phyloP scores from a whole-genome alignment of 2,888 invertebrate genomes.

The Blomia tropicalis region DNA sequence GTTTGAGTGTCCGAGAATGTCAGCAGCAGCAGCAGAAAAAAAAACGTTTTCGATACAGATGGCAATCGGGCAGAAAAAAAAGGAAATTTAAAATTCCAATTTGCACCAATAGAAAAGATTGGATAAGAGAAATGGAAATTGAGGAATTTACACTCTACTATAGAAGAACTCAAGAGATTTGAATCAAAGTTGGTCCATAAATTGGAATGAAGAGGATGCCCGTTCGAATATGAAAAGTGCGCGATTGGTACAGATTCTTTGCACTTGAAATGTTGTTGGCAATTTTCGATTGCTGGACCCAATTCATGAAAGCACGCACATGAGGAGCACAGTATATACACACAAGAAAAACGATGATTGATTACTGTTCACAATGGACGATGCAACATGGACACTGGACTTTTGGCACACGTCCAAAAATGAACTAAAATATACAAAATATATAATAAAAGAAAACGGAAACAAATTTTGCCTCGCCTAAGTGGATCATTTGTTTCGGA shows the following conservation, averaged over 20 bases:
- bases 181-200: too few relatives aligned
- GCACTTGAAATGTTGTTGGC: background rate
- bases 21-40: background rate
- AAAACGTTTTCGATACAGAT: background rate
- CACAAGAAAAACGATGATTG: background rate
- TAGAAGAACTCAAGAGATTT: too few relatives aligned
- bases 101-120: background rate
- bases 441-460: too few relatives aligned
- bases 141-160: background rate
- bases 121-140: background rate
- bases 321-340: background rate
- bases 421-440: too few relatives aligned
- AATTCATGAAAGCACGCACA: too few relatives aligned
- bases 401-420: too few relatives aligned
- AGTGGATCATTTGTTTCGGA: constrained; percentile 10
- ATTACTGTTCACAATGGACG: background rate
- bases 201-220: background rate
- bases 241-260: background rate
- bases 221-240: background rate
- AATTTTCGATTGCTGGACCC: too few relatives aligned
- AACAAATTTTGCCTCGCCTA: constrained; percentile 6
- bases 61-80: background rate
- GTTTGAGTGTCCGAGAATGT: background rate
- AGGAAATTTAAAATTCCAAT: constrained; percentile 8
- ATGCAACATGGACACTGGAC: too few relatives aligned